Evolutionary conservation across 2,113 vertebrate species (phyloP), one percentile per base, ranked within the genome.

Genomic region (Penelope pileata): DNA sequence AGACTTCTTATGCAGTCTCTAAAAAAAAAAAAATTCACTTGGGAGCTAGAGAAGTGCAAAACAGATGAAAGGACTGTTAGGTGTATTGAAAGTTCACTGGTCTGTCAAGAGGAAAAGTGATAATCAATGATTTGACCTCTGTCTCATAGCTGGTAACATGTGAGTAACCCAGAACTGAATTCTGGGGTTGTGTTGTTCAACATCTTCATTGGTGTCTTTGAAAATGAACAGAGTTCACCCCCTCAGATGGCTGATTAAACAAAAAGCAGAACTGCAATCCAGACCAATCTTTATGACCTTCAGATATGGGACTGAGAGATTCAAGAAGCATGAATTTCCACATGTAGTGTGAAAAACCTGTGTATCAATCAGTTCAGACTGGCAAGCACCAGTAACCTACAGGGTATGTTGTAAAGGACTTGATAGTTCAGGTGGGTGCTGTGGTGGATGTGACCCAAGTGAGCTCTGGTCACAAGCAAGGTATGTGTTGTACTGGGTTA

Each of bases 141-240:
- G 42, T 19, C 63, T 58, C 11, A 8, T 58, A 58, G 3, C 56
- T 32, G 32, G 9, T 73, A 56, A 51, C 0, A 1, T 1, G 2
- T 1, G 2, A 56, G 19, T 56, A 17, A n/a, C 38, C 13, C n/a
- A 30, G 32, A 76, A 88, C 26, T 56, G 64, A 79, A 16, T 40
- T 27, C 19, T 68, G 29, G 5, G 5, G 2, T 83, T 23, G 6
- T 83, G 8, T 69, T 73, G 23, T 59, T 78, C 63, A 42, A 26
- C 0, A 0, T 60, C 14, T 24, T 69, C 4, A 2, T 73, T n/a
- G 24, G 63, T 58, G 54, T 60, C n/a, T 90, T 15, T 3, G 8
- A 7, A 48, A 77, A 53, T 5, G 9, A 76, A 22, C 10, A 32
- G 23, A 2, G 0, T 68, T 88, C 53, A 51, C 16, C 2, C 16